phyloP scores from a whole-genome alignment of 2,113 vertebrate genomes.

The Brachypteracias leptosomus region DNA sequence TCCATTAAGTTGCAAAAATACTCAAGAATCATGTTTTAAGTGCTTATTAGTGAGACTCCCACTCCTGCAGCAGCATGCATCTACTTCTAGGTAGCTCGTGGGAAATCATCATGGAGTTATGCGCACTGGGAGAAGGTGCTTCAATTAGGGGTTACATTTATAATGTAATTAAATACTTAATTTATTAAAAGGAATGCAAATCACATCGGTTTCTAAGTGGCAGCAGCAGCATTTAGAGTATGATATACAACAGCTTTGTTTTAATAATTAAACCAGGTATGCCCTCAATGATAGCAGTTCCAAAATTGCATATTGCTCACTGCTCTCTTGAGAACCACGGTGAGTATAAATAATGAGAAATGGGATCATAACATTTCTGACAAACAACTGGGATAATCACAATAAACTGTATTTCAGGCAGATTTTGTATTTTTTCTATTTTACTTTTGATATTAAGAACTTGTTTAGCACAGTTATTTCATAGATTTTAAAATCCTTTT shows the following conservation, averaged over 20 bases:
- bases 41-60: conserved; percentile 5
- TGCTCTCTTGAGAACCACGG: background rate
- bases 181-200: conserved; percentile 55
- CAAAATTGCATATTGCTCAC: background rate
- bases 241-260: background rate
- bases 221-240: background rate
- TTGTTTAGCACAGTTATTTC: background rate
- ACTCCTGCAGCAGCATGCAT: background rate
- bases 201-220: conserved; percentile 8
- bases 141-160: conserved; percentile 60
- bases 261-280: background rate
- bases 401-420: background rate
- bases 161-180: conserved; percentile 59
- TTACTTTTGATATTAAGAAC: background rate
- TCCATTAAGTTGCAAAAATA: conserved; percentile 12
- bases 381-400: background rate
- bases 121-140: conserved; percentile 22
- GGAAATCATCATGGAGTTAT: background rate
- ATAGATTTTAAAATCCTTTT: background rate
- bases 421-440: background rate
- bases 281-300: background rate
- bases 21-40: background rate
- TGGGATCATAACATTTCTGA: background rate
- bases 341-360: background rate
- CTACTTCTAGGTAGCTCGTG: background rate